phyloP scores from a whole-genome alignment of 2,797 vertebrate genomes.

The Tadarida brasiliensis region DNA sequence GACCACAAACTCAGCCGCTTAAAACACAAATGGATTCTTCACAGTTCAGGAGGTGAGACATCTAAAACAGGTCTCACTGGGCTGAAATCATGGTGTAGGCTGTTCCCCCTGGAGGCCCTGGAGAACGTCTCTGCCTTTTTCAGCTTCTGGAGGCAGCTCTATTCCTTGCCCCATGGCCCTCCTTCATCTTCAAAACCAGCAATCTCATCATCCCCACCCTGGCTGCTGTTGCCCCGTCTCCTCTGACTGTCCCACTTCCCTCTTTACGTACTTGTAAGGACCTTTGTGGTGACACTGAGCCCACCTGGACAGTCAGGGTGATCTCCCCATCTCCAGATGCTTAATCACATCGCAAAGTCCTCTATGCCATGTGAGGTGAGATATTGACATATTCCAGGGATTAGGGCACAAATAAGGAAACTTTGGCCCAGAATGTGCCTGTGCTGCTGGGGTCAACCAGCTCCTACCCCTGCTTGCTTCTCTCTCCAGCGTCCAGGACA shows the following conservation, averaged over 20 bases:
- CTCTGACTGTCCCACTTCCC: not conserved
- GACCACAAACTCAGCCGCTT: not conserved
- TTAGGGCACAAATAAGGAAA: not conserved
- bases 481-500: not conserved
- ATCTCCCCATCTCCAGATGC: not conserved
- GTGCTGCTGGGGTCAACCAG: not conserved
- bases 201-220: not conserved
- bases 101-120: not conserved
- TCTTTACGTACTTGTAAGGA: not conserved
- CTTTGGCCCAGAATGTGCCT: not conserved
- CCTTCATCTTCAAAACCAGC: not conserved
- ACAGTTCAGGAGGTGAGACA: not conserved
- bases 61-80: not conserved
- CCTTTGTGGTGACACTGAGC: not conserved
- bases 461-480: not conserved
- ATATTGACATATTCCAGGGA: not conserved
- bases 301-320: not conserved
- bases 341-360: not conserved
- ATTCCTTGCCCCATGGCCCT: not conserved
- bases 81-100: not conserved
- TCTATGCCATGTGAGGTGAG: not conserved
- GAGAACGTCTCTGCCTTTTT: not conserved
- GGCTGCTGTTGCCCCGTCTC: not conserved
- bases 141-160: not conserved
- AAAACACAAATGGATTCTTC: not conserved